Percentiles rank a stretch among this genome's conserved stretches.
These are phyloP conservation scores for Cardiocondyla obscurior DNA, from an alignment of 1,140 invertebrate species.

Conservation along the genomic window DNA sequence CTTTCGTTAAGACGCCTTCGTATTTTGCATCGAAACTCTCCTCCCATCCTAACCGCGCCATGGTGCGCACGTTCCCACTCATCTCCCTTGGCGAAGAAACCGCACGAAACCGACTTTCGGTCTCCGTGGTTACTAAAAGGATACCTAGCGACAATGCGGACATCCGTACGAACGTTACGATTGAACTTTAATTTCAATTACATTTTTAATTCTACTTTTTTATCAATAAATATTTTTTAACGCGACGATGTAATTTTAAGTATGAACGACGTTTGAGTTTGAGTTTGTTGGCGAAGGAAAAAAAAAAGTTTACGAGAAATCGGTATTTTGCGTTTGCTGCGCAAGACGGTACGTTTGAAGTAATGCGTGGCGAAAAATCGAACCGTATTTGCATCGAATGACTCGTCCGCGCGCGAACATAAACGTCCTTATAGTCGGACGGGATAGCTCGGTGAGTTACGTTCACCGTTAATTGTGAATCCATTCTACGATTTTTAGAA, in stretches of 20 bases:
- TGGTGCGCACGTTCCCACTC: not conserved
- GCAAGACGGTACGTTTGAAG: conserved; percentile 37
- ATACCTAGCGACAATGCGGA: not conserved
- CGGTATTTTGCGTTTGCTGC: not conserved
- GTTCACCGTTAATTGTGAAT: conserved; percentile 77
- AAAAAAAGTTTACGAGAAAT: not conserved
- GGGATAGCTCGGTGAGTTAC: conserved; percentile 69
- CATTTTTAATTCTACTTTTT: too few species aligned
- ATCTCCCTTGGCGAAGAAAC: not conserved
- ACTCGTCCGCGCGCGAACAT: conserved; percentile 62
- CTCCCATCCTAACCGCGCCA: not conserved
- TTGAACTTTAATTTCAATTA: too few species aligned
- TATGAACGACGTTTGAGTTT: not conserved
- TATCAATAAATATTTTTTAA: too few species aligned
- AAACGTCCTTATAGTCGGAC: conserved; percentile 64
- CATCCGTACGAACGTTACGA: not conserved
- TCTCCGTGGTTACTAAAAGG: not conserved
- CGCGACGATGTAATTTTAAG: not conserved
- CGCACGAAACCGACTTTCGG: not conserved
- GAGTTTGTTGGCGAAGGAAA: not conserved
- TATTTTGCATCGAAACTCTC: conserved; percentile 13
- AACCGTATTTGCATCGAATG: conserved; percentile 76
- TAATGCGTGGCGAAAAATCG: conserved; percentile 58
- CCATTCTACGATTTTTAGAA: conserved; percentile 72
- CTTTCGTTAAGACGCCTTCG: conserved; percentile 69